Evolutionary conservation across 2,113 vertebrate species (phyloP), one percentile per base, ranked within the genome.

Genomic region (Heterochromis multidens): DNA sequence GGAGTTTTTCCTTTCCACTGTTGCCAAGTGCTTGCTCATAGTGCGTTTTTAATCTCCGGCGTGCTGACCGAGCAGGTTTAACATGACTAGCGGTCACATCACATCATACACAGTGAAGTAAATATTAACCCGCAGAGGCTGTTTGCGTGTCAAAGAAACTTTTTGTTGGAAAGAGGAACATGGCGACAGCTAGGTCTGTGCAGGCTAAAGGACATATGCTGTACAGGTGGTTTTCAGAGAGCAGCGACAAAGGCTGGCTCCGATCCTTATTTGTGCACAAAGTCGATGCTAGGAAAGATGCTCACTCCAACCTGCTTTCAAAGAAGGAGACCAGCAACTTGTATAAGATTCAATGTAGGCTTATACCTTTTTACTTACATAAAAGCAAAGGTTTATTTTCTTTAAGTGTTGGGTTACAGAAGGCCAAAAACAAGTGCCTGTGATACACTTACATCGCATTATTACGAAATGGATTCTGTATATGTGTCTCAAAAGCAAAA

Each of bases 301-400:
- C 98, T 3, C 98, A 99, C 92, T 99, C 98, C 88, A 99, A 97
- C 92, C 96, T 99, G 74, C 95, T 99, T 79, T 99, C 98, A 87
- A 99, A 99, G 96, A 97, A 95, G 91, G 98, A 98, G 91, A 98
- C 97, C 90, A 99, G 97, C 93, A 97, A 95, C 95, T 96, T 99
- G 88, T 99, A 99, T 88, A 99, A 99, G 93, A 98, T 99, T 70
- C 98, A 99, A 79, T 99, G 98, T 99, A 91, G 82, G 94, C 77
- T 60, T 16, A 21, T 16, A 82, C 7, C 23, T 49, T 60, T 77
- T 79, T 82, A 25, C 35, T 85, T 58, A 1, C 14, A 70, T 14
- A 17, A 72, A 62, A 49, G 23, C 33, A n/a, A 40, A 14, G 7
- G 7, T 16, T 60, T 33, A 0, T 49, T 46, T 74, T 78, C 12